Evolutionary conservation across 2,113 vertebrate genomes (phyloP).

Genomic region (Vulpes lagopus): DNA sequence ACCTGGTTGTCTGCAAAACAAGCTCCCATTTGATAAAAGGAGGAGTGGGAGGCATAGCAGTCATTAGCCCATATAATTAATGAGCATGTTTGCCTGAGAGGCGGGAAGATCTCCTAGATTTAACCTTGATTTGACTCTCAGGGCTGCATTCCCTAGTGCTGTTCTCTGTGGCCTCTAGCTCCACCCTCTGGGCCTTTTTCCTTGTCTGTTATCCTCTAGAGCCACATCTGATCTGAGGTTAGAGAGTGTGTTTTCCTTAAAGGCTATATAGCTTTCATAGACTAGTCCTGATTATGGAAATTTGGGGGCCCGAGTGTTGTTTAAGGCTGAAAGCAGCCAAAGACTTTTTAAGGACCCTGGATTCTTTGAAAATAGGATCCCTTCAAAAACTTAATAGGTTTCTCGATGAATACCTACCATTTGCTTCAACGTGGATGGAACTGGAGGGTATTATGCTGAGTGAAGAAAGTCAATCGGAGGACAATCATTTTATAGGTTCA

Average conservation of each 20-base stretch:
- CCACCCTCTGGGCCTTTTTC: neutral
- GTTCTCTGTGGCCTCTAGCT: neutral
- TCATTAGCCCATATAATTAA: too few species aligned
- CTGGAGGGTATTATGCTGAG: too few species aligned
- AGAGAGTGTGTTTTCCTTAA: neutral
- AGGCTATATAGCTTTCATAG: neutral
- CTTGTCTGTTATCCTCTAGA: neutral
- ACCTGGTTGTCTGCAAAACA: neutral
- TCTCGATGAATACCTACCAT: neutral
- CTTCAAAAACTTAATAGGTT: neutral
- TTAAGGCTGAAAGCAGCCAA: neutral
- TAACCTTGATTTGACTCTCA: neutral
- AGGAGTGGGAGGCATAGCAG: neutral
- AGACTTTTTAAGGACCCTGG: neutral
- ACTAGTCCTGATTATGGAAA: neutral
- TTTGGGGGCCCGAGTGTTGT: neutral
- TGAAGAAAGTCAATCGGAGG: too few species aligned
- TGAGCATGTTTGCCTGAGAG: neutral
- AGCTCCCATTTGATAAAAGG: neutral
- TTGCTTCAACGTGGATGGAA: too few species aligned
- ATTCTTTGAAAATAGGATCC: slow-evolving; percentile 10
- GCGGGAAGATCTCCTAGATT: neutral
- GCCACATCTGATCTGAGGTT: neutral
- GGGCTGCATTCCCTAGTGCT: neutral
- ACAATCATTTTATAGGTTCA: too few species aligned